Evolutionary conservation across 2,113 vertebrate genomes (phyloP).

Genomic region (Camelus bactrianus): DNA sequence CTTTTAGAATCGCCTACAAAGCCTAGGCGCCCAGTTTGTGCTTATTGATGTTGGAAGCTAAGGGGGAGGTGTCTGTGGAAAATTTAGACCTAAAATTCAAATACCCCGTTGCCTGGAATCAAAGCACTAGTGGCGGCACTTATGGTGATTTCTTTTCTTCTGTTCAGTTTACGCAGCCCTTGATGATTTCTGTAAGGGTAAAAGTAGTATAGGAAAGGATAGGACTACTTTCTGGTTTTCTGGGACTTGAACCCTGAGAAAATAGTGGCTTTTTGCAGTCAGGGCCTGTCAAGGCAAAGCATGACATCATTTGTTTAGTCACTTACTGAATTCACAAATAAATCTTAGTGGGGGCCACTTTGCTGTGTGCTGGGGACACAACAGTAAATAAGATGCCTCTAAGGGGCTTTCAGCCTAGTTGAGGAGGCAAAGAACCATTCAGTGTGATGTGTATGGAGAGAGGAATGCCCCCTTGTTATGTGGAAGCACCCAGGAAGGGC

Average conservation of each 20-base stretch:
- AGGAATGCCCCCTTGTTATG: background rate
- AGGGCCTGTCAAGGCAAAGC: background rate
- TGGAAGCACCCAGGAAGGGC: background rate
- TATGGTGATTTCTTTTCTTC: background rate
- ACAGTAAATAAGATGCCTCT: background rate
- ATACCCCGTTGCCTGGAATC: background rate
- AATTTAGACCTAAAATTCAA: background rate
- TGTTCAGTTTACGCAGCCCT: background rate
- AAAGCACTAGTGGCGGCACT: background rate
- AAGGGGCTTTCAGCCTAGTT: background rate
- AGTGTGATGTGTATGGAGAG: background rate
- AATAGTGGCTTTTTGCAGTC: background rate
- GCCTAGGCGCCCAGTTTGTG: background rate
- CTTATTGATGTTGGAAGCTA: background rate
- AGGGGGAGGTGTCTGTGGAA: background rate
- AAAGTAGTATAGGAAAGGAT: background rate
- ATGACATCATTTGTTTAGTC: background rate
- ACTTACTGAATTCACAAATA: background rate
- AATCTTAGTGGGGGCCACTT: background rate
- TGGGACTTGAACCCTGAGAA: background rate
- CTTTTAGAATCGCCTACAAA: background rate
- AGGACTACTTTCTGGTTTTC: background rate
- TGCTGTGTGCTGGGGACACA: background rate
- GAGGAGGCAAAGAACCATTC: background rate
- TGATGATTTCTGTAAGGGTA: background rate